A percentile compares a stretch with the other conserved stretches of the same genome.
phyloP scores from a whole-genome alignment of 2,888 invertebrate species.

The Sialis fuliginosa region DNA sequence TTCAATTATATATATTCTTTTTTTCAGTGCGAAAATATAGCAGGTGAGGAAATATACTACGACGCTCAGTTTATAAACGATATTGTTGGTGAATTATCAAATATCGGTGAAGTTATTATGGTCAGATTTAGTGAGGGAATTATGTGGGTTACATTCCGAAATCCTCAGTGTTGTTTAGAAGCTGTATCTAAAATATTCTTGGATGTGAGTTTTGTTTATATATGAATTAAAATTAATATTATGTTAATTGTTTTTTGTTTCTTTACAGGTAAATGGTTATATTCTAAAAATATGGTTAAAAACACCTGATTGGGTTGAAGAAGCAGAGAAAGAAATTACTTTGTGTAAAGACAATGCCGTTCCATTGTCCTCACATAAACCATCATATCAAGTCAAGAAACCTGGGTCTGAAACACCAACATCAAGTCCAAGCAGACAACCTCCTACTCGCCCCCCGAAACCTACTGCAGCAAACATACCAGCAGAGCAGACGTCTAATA shows the following conservation, averaged over 20 bases:
- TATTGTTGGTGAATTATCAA: conserved; percentile 61
- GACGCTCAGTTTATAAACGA: conserved; percentile 67
- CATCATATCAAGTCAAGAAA: conserved; percentile 19
- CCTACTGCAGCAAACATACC: conserved; percentile 14
- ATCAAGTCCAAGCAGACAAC: conserved; percentile 31
- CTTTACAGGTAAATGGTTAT: conserved; percentile 44
- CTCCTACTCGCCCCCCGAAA: conserved; percentile 30
- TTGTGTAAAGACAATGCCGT: conserved; percentile 74
- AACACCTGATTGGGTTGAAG: conserved; percentile 69
- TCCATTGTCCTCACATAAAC: conserved; percentile 34
- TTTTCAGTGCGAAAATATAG: neutral
- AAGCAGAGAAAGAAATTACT: conserved; percentile 66
- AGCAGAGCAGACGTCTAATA: too few species aligned
- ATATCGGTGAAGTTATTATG: conserved; percentile 77
- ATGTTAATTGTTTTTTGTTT: conserved; percentile 21
- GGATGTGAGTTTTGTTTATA: too few species aligned
- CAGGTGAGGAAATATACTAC: conserved; percentile 43
- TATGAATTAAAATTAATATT: neutral
- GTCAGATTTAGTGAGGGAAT: conserved; percentile 79
- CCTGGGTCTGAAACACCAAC: conserved; percentile 19
- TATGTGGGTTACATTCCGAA: conserved; percentile 83
- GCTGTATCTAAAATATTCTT: conserved; percentile 25
- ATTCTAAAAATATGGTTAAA: conserved; percentile 56
- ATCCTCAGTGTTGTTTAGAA: conserved; percentile 73
- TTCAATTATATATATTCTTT: neutral